Conservation (phyloP, 2,797 vertebrate species). For the Oreonectes daqikongensis region DNA sequence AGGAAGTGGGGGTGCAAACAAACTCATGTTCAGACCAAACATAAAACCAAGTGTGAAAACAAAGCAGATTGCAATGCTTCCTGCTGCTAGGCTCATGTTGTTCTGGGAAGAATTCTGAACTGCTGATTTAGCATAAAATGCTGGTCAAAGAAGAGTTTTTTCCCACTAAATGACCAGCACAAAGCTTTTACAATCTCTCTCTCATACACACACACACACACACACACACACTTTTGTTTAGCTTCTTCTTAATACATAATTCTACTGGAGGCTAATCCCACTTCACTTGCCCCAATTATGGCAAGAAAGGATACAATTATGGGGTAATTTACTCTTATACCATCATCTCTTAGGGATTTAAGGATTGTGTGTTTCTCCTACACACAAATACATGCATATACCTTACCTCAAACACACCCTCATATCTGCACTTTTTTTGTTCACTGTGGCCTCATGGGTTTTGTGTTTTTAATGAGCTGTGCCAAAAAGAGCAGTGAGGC, state of each 20-base stretch:
- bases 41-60: not conserved
- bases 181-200: not conserved
- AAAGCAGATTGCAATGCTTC: not conserved
- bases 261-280: constrained; percentile 10
- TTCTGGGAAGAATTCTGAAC: not conserved
- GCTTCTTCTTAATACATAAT: too few species aligned
- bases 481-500: constrained; percentile 11
- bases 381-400: not conserved
- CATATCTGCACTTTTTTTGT: not conserved
- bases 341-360: not conserved
- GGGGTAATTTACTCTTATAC: not conserved
- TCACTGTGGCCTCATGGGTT: constrained; percentile 21
- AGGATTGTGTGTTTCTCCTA: not conserved
- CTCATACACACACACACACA: not conserved
- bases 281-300: constrained; percentile 11
- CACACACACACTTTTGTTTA: not conserved
- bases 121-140: not conserved
- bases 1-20: not conserved
- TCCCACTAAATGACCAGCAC: not conserved
- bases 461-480: constrained; percentile 38
- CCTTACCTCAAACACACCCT: not conserved
- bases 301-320: constrained; percentile 14
- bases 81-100: not conserved
- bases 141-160: not conserved
- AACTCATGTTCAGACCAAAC: not conserved